A percentile compares a stretch with the other conserved stretches of the same genome.
These are phyloP conservation scores for Philaenus spumarius DNA, from an alignment of 1,140 invertebrate genomes.

Conservation along the genomic window DNA sequence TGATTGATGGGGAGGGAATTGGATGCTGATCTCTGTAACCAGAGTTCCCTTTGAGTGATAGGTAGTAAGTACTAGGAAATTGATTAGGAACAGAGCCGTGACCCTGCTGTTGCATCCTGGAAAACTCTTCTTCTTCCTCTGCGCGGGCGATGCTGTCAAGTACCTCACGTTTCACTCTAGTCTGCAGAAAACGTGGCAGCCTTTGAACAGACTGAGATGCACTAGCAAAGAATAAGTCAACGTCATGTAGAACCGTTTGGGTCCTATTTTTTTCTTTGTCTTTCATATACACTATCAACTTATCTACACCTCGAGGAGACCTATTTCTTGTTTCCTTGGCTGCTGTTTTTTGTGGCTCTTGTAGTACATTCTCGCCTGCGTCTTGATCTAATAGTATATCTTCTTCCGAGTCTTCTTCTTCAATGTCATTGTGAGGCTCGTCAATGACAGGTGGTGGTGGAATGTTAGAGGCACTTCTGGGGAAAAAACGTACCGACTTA, in stretches of 20 bases:
- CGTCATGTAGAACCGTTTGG: background rate
- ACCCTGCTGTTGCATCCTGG: background rate
- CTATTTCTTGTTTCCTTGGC: background rate
- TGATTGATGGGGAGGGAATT: conserved; percentile 4
- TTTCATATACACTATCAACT: conserved; percentile 1
- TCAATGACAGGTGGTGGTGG: background rate
- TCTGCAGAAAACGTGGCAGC: background rate
- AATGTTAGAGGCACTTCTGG: background rate
- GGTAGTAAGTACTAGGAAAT: too few species aligned
- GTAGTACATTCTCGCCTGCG: background rate
- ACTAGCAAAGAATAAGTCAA: conserved; percentile 1
- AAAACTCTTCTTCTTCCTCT: conserved; percentile 7
- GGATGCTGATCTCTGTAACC: background rate
- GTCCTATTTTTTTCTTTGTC: background rate
- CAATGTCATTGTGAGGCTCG: background rate
- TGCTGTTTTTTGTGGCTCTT: background rate
- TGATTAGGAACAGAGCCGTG: background rate
- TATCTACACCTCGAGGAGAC: background rate
- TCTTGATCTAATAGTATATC: background rate
- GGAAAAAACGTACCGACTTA: too few species aligned
- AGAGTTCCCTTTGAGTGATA: background rate
- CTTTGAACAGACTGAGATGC: background rate
- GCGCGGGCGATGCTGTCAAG: background rate
- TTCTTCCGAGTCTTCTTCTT: background rate
- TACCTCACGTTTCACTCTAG: background rate